Evolutionary conservation across 2,113 vertebrate genomes (phyloP), one percentile per base, ranked within the genome.

Genomic region (Phylloscopus trochiloides): DNA sequence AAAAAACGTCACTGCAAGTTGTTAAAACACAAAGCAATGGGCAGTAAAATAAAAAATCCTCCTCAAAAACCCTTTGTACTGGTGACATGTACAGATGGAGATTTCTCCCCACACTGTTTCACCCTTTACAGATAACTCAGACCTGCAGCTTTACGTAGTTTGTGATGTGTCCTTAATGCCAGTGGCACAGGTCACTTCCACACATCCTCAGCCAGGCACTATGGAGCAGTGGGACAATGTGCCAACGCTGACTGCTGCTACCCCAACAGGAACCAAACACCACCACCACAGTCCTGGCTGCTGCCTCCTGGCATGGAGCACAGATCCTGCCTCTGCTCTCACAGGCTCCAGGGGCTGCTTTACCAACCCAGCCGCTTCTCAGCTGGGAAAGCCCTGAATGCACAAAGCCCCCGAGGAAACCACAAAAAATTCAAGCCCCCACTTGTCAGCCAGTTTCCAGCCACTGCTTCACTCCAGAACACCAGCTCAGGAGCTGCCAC

Each of bases 11-110:
- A 97, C 97, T 95, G 96, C 96, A 96, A 97, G 96, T 97, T 97
- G 97, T 96, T 96, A 29, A 81, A 97, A 98, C 97, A 96, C 90
- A 98, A 97, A 97, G 97, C 95, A 98, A 98, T 52, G 92, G 96
- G 88, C 95, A 97, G 93, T 62, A 93, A 97, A 92, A 78, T 12
- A 22, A 87, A 51, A 65, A 81, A 83, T 72, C 95, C 94, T 97
- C 94, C 97, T 97, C 93, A 88, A 96, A 95, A 96, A 13, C 42
- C 58, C 67, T 78, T 93, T 87, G 86, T 94, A 91, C 95, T 78
- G 87, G 63, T 83, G 83, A 74, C 72, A 80, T 10, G 25, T 34
- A 83, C 86, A 79, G 94, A 71, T 51, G 91, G 89, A 95, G 83
- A 91, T 80, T 55, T 83, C 94, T 78, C 83, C 79, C 82, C 89